Base-by-base conservation (phyloP, 2,888 invertebrate species). In the Stenchaetothrips biformis region DNA sequence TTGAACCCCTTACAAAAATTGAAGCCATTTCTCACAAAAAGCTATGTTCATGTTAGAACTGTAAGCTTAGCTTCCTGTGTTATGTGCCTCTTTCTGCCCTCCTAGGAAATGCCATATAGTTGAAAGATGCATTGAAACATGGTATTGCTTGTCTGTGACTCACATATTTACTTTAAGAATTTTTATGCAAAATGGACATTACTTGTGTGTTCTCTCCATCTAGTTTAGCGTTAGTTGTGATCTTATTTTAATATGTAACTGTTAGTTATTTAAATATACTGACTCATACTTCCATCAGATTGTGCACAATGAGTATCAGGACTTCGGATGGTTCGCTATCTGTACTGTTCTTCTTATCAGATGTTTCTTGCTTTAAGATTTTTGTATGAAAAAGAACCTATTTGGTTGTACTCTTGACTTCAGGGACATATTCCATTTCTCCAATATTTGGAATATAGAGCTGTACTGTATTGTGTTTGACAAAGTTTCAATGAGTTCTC, bases 171-270 rank as follows among this genome's bases (percentile, higher is more conserved):
- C 13, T 13, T 53, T 18, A 25, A 25, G 21, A 74, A 21, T 74
- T 9, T 25, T 74, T 21, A 25, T 74, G 21, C 25, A 11, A 74
- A 21, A 7, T 74, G 67, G 25, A 21, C 67, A 74, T 21, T 25
- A n/a, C 25, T 25, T 21, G n/a, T 74, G 37, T 74, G 67, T 25
- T 74, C 67, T 25, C 11, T 74, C 25, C 25, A 9, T 74, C 21
- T 74, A 74, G 67, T 74, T 74, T 74, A 74, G 67, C 25, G 11
- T 25, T 74, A 74, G 67, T 74, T 74, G 67, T 74, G 67, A 74
- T 74, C 67, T 74, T 74, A 74, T 21, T 74, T 18, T 74, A 74
- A 74, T 59, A n/a, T 74, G 25, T 74, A 9, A n/a, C 25, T 25
- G 67, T 74, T 18, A 53, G 37, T 4, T 53, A 53, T 53, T 18